These are phyloP conservation scores for Oedothorax gibbosus DNA, from an alignment of 1,140 invertebrate genomes.

Conservation along the genomic window DNA sequence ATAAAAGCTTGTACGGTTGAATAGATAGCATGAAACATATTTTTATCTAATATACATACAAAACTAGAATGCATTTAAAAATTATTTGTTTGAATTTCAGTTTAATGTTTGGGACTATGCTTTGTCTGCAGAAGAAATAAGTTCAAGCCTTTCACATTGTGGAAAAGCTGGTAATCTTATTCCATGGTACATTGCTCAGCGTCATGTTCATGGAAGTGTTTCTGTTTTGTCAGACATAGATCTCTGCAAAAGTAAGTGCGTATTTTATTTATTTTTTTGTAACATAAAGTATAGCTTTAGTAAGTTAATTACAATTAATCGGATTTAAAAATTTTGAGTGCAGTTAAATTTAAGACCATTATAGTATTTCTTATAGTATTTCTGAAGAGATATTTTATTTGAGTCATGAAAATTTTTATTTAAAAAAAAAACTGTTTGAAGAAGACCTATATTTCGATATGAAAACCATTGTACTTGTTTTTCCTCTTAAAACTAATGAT, in stretches of 20 bases:
- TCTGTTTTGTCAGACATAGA: neutral
- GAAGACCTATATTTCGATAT: neutral
- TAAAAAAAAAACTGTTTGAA: neutral
- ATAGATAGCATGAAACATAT: no score
- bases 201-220: conserved; percentile 41
- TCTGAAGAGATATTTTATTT: neutral
- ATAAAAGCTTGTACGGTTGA: no score
- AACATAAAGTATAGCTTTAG: neutral
- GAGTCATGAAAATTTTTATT: neutral
- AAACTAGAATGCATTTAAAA: no score
- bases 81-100: conserved; percentile 17
- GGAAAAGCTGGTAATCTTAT: conserved; percentile 51
- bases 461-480: neutral
- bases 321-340: neutral
- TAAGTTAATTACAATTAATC: neutral
- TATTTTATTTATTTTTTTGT: neutral
- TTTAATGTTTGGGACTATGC: conserved; percentile 58
- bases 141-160: neutral
- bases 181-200: conserved; percentile 26
- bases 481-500: neutral
- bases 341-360: neutral
- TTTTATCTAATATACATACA: no score
- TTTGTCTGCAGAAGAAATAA: conserved; percentile 38
- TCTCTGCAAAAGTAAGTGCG: conserved; percentile 13
- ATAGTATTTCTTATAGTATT: neutral